Evolutionary conservation across 2,888 invertebrate species (phyloP).

Genomic region (Tetragnatha montana): DNA sequence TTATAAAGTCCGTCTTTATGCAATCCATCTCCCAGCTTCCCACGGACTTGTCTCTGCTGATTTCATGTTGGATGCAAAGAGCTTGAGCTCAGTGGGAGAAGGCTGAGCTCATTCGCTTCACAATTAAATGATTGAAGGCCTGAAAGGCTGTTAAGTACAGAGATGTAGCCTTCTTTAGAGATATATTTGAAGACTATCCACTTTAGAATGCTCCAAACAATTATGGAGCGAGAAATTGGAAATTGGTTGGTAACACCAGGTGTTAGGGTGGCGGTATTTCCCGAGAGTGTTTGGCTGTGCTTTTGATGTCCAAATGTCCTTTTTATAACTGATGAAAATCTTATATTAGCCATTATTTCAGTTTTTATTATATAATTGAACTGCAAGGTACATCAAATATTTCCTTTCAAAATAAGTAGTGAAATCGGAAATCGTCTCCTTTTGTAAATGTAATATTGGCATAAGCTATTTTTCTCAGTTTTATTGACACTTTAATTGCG

Average conservation of each 20-base stretch:
- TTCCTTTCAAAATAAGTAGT: too few species aligned
- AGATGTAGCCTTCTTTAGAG: not conserved
- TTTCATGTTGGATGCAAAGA: not conserved
- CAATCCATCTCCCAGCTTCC: slow-evolving; percentile 42
- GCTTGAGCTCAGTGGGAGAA: slow-evolving; percentile 6
- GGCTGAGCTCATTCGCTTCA: not conserved
- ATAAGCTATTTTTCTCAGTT: too few species aligned
- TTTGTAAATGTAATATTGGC: too few species aligned
- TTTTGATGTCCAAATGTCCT: too few species aligned
- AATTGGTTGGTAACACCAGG: not conserved
- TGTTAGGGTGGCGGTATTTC: not conserved
- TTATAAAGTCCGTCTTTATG: slow-evolving; percentile 11
- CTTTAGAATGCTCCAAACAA: not conserved
- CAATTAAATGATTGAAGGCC: not conserved
- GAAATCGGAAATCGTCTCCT: too few species aligned
- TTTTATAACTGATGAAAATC: too few species aligned
- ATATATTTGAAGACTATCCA: not conserved
- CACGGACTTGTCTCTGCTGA: slow-evolving; percentile 30
- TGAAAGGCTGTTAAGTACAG: not conserved
- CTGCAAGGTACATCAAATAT: too few species aligned
- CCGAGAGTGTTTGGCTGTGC: too few species aligned
- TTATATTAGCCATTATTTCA: too few species aligned
- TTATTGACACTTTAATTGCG: too few species aligned
- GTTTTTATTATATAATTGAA: too few species aligned
- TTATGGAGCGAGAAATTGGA: not conserved